Percentiles rank a stretch among this genome's conserved stretches.
Evolutionary conservation across 2,888 invertebrate species (phyloP).

Genomic region (Aradus depressus): DNA sequence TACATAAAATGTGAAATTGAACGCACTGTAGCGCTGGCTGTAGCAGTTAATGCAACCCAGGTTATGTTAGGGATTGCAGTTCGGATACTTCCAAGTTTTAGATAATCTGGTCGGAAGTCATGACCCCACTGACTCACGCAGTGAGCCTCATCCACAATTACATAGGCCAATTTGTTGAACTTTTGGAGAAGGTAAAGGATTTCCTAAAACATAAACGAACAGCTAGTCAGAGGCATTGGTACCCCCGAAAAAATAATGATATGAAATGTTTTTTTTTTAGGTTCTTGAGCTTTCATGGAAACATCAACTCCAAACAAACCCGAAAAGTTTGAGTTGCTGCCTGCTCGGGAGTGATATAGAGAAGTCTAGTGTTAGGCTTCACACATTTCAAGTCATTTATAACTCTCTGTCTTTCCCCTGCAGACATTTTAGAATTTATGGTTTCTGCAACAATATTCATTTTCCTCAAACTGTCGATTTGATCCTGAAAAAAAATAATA

Average conservation of each 20-base stretch:
- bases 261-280: not conserved
- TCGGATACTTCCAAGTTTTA: constrained; percentile 67
- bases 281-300: not conserved
- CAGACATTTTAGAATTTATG: constrained; percentile 81
- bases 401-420: constrained; percentile 63
- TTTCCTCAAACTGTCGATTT: constrained; percentile 72
- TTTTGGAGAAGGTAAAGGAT: constrained; percentile 58
- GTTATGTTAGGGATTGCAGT: constrained; percentile 45
- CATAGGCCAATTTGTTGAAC: constrained; percentile 68
- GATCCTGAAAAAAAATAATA: constrained; percentile 52
- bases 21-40: constrained; percentile 59
- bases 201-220: constrained; percentile 36
- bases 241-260: not conserved
- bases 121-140: constrained; percentile 99
- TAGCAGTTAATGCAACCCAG: constrained; percentile 91
- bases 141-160: constrained; percentile 95
- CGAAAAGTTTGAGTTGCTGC: constrained; percentile 70
- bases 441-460: constrained; percentile 74
- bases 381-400: constrained; percentile 61
- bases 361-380: constrained; percentile 64
- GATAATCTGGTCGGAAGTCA: constrained; percentile 91
- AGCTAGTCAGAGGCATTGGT: not conserved
- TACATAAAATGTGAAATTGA: constrained; percentile 11
- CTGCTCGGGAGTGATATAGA: constrained; percentile 96
- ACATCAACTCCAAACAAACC: constrained; percentile 31